Percentiles rank a stretch among this genome's conserved stretches.
These are phyloP conservation scores for Nasonia longicornis DNA, from an alignment of 1,140 invertebrate genomes.

Conservation along the genomic window DNA sequence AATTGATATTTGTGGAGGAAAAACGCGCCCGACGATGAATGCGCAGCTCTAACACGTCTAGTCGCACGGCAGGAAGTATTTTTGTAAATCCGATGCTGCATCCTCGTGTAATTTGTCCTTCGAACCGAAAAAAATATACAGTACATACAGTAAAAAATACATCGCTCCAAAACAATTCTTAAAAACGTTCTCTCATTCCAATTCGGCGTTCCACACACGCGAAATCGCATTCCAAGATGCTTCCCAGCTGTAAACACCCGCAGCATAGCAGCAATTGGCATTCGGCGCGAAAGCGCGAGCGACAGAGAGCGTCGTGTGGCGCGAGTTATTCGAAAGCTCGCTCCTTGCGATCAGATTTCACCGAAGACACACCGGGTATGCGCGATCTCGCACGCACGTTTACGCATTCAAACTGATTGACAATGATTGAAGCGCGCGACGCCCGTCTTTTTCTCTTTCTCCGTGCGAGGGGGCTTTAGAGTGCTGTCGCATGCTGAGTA, in stretches of 20 bases:
- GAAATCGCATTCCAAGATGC: no score
- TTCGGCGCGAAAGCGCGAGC: neutral
- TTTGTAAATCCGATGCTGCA: neutral
- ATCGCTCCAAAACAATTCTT: no score
- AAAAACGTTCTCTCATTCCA: no score
- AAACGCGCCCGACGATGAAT: neutral
- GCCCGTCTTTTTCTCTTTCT: neutral
- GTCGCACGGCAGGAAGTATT: neutral
- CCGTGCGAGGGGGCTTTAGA: neutral
- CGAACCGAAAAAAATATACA: no score
- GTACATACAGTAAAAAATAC: no score
- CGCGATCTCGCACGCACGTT: constrained; percentile 43
- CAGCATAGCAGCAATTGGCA: neutral
- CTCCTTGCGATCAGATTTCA: constrained; percentile 17
- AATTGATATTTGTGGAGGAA: neutral
- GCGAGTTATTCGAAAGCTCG: neutral
- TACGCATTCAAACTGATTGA: constrained; percentile 54
- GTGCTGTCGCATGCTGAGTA: no score
- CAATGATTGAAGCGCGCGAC: constrained; percentile 59
- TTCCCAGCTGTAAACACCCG: no score
- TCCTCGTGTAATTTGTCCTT: no score
- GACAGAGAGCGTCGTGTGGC: neutral
- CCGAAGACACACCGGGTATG: constrained; percentile 49
- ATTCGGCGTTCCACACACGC: no score
- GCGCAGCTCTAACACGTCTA: no score